Percentiles rank a stretch among this genome's conserved stretches.
phyloP scores from a whole-genome alignment of 2,888 invertebrate genomes.

The Dicycla oo region DNA sequence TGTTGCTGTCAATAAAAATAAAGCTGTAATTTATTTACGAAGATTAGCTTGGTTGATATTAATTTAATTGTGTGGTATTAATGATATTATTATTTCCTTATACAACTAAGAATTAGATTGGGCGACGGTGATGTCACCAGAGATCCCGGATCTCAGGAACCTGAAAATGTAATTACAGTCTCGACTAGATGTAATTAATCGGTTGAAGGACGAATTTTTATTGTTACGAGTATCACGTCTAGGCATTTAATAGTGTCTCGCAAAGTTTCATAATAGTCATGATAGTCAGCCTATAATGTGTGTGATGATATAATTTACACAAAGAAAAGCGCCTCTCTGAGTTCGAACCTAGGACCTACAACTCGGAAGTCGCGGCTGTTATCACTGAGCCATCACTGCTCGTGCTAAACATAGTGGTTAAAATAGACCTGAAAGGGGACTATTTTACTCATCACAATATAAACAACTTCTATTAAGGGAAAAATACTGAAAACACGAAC shows the following conservation, averaged over 20 bases:
- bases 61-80: conserved; percentile 4
- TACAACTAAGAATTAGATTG: not conserved
- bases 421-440: too few relatives aligned
- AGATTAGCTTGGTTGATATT: conserved; percentile 1
- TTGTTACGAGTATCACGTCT: too few relatives aligned
- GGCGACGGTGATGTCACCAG: not conserved
- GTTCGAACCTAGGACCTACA: too few relatives aligned
- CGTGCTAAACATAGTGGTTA: too few relatives aligned
- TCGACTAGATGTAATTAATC: not conserved
- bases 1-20: conserved; percentile 8
- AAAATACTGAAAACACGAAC: not conserved
- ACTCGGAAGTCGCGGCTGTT: too few relatives aligned
- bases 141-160: not conserved
- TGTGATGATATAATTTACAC: too few relatives aligned
- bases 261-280: not conserved
- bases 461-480: too few relatives aligned
- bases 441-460: not conserved
- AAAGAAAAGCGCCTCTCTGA: too few relatives aligned
- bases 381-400: too few relatives aligned
- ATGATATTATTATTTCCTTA: conserved; percentile 3
- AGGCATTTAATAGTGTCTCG: too few relatives aligned
- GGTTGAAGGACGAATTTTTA: too few relatives aligned
- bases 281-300: too few relatives aligned
- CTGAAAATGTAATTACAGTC: not conserved
- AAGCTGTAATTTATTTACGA: conserved; percentile 1